Base-by-base conservation (phyloP, 2,113 vertebrate genomes). In the Muscicapa adusta region DNA sequence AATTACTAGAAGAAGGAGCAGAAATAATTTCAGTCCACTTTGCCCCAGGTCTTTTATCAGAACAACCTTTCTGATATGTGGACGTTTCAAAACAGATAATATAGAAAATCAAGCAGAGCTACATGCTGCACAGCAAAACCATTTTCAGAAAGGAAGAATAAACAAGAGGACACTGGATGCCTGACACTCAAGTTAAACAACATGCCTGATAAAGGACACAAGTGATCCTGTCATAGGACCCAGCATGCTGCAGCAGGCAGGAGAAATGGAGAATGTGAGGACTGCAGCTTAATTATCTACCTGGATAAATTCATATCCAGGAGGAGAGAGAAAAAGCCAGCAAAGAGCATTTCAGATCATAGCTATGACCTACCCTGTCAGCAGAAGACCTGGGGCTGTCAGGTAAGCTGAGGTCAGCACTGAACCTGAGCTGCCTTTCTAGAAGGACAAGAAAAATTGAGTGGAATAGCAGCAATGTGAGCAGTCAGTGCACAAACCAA, bases 401-500 rank as follows among this genome's bases (percentile, higher is more conserved):
- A 93, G 91, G 89, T 94, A 85, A 94, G 47, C 61, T 56, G 56
- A 95, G 67, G 84, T 79, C 87, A 89, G 80, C 53, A 58, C 45
- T 76, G 74, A 89, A 56, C n/a, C 57, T 1, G 5, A 20, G 47
- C 54, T 82, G 67, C 42, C 60, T 90, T 90, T 83, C 63, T 63
- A 78, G 34, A 70, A 95, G 56, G 57, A 60, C n/a, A 8, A 8
- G 31, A 56, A 86, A 76, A 91, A 72, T 45, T n/a, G 73, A 93
- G 60, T 31, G 36, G 45, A 75, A 28, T 56, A 75, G 60, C n/a
- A 92, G 53, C 68, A 89, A 36, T 0, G 17, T 34, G 77, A 62
- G 40, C 18, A 38, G 29, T 20, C 72, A 85, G 33, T 20, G 38
- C 58, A 75, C 47, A 80, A 65, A 57, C 24, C n/a, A 25, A 57